These are phyloP conservation scores for Synaphobranchus kaupii DNA, from an alignment of 2,797 vertebrate species.

Conservation along the genomic window DNA sequence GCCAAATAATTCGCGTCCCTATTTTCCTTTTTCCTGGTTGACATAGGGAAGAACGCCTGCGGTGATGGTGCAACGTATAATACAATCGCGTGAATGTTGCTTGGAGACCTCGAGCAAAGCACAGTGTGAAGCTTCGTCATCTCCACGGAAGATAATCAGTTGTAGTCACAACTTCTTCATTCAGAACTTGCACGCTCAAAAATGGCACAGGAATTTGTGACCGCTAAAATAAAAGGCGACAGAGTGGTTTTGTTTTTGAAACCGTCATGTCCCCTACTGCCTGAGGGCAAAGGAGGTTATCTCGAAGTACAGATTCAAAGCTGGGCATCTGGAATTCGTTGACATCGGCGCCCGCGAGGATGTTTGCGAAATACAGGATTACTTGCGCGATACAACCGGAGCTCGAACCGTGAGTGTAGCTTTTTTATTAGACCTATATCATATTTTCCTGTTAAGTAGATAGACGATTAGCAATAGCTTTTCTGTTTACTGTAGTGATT, in stretches of 20 bases:
- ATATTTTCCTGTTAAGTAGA: too few relatives aligned
- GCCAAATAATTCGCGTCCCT: not conserved
- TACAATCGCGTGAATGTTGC: not conserved
- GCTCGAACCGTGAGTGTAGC: constrained; percentile 52
- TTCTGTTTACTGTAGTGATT: too few relatives aligned
- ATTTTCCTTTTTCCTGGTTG: too few relatives aligned
- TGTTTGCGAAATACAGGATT: constrained; percentile 75
- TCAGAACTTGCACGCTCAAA: not conserved
- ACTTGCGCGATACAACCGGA: constrained; percentile 76
- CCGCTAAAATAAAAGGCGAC: constrained; percentile 68
- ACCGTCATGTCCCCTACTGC: constrained; percentile 75
- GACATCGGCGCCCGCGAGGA: constrained; percentile 73
- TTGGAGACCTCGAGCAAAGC: not conserved
- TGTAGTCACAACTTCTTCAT: not conserved
- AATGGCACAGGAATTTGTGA: constrained; percentile 84
- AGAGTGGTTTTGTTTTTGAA: constrained; percentile 86
- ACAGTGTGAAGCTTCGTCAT: not conserved
- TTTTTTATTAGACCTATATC: not conserved
- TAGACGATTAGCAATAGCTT: too few relatives aligned
- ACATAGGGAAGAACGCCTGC: not conserved
- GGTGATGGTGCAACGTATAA: not conserved
- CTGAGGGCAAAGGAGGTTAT: constrained; percentile 67
- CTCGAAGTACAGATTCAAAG: constrained; percentile 70
- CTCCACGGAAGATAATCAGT: not conserved
- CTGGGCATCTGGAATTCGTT: constrained; percentile 71